A percentile compares a stretch with the other conserved stretches of the same genome.
Conservation (phyloP, 1,140 invertebrate species). For the Protaetia brevitarsis region DNA sequence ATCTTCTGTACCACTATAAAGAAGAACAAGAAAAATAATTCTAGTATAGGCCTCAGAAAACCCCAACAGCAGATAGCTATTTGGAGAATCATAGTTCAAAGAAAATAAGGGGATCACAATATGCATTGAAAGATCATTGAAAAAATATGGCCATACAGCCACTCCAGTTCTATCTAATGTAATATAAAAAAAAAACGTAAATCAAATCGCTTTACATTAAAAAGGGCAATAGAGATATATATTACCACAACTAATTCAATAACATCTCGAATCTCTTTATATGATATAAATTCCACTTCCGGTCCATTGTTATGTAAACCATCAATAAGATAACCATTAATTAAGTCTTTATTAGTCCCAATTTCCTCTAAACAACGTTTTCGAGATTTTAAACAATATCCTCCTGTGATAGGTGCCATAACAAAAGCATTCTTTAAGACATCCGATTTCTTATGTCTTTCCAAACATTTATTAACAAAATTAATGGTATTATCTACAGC, state of each 20-base stretch:
- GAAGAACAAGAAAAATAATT: too few species aligned
- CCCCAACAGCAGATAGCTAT: too few species aligned
- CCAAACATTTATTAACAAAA: constrained; percentile 61
- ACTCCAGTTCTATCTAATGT: too few species aligned
- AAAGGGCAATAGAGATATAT: constrained; percentile 33
- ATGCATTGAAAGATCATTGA: too few species aligned
- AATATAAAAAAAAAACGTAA: too few species aligned
- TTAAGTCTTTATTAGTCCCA: constrained; percentile 54
- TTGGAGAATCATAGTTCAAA: too few species aligned
- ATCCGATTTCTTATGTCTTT: constrained; percentile 55
- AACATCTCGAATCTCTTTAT: constrained; percentile 58
- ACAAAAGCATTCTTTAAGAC: constrained; percentile 52
- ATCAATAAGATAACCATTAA: constrained; percentile 72
- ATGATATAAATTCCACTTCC: constrained; percentile 55
- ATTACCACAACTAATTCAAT: constrained; percentile 58
- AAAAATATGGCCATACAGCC: too few species aligned
- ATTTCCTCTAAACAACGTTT: constrained; percentile 59
- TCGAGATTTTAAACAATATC: constrained; percentile 60
- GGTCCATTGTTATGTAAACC: constrained; percentile 73
- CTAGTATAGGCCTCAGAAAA: too few species aligned
- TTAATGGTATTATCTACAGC: constrained; percentile 58
- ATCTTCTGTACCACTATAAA: too few species aligned
- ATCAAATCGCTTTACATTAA: too few species aligned
- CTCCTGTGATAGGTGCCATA: constrained; percentile 73
- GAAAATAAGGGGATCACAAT: too few species aligned